phyloP scores from a whole-genome alignment of 2,797 vertebrate species.

The Muraenolepis orangiensis region DNA sequence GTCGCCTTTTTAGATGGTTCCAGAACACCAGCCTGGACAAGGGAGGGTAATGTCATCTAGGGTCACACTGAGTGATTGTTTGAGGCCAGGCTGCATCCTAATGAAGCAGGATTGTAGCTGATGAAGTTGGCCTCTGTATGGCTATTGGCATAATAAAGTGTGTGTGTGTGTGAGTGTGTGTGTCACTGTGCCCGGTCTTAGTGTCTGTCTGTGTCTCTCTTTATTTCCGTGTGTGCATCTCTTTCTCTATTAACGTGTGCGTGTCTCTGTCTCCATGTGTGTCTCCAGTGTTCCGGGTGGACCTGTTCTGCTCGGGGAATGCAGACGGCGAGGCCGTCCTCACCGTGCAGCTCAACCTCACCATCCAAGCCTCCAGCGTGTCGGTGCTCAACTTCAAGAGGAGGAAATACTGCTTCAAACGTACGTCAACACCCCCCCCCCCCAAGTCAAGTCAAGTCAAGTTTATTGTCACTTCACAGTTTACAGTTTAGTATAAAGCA shows the following conservation, averaged over 20 bases:
- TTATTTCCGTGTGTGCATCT: background rate
- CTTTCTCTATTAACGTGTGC: background rate
- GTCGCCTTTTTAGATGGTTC: background rate
- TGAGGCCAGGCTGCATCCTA: too few relatives aligned
- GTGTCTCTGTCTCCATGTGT: background rate
- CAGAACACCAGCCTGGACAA: background rate
- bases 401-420: conserved; percentile 99
- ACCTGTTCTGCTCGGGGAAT: conserved; percentile 91
- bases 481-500: too few relatives aligned
- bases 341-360: conserved; percentile 95
- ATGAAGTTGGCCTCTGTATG: background rate
- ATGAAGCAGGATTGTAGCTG: too few relatives aligned
- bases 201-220: background rate
- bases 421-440: conserved; percentile 70
- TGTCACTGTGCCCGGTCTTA: background rate
- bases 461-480: too few relatives aligned
- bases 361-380: conserved; percentile 89
- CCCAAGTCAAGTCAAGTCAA: too few relatives aligned
- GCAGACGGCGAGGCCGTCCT: conserved; percentile 89
- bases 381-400: conserved; percentile 99
- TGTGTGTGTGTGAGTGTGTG: too few relatives aligned
- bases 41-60: background rate
- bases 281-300: conserved; percentile 87
- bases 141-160: background rate
- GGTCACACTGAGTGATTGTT: too few relatives aligned